A percentile compares a stretch with the other conserved stretches of the same genome.
Evolutionary conservation across 2,888 invertebrate species (phyloP).

Genomic region (Bombylius discolor): DNA sequence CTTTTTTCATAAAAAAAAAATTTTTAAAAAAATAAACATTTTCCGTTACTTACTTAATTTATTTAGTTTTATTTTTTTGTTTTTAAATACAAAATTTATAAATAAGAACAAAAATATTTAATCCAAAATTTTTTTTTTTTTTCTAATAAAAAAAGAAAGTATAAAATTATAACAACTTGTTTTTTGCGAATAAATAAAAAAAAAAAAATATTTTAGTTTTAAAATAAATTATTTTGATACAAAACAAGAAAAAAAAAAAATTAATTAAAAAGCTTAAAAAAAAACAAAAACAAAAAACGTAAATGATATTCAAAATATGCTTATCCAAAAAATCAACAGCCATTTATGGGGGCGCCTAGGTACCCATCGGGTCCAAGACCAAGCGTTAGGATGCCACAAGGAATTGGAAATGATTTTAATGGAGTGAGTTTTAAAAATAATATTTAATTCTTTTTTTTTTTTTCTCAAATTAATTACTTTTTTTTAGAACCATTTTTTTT

Average conservation of each 20-base stretch:
- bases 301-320: neutral
- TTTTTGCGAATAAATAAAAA: too few relatives aligned
- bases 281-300: conserved; percentile 4
- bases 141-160: too few relatives aligned
- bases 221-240: too few relatives aligned
- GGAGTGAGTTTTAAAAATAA: conserved; percentile 45
- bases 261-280: neutral
- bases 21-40: too few relatives aligned
- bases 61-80: too few relatives aligned
- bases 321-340: conserved; percentile 1
- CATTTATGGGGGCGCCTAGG: conserved; percentile 90
- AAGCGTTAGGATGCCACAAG: conserved; percentile 83
- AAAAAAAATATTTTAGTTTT: too few relatives aligned
- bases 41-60: too few relatives aligned
- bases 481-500: neutral
- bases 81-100: too few relatives aligned
- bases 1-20: too few relatives aligned
- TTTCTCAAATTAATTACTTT: neutral
- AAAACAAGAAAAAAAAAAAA: conserved; percentile 3
- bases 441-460: neutral
- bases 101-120: too few relatives aligned
- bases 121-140: too few relatives aligned
- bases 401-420: conserved; percentile 87
- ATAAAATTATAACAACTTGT: too few relatives aligned
- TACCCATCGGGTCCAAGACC: conserved; percentile 87